Conservation (phyloP, 2,888 invertebrate species). For the Oscheius sp. region DNA sequence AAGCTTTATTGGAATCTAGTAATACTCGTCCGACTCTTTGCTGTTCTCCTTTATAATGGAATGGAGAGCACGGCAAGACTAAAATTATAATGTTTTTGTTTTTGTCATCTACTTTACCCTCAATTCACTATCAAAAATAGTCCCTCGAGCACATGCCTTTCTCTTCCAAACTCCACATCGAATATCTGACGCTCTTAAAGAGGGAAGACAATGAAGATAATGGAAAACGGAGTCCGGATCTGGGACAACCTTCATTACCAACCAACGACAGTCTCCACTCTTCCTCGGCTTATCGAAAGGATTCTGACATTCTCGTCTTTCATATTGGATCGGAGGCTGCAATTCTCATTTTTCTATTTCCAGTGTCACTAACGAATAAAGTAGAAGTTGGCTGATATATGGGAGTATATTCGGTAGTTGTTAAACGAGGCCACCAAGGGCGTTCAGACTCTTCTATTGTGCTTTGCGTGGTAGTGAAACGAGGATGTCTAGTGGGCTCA, state of each 20-base stretch:
- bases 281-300: not conserved
- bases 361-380: not conserved
- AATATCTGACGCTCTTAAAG: not conserved
- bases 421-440: not conserved
- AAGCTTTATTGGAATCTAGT: not conserved
- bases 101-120: not conserved
- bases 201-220: conserved; percentile 12
- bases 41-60: not conserved
- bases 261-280: conserved; percentile 20
- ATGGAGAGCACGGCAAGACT: not conserved
- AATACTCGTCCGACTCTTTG: not conserved
- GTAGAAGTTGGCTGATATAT: too few relatives aligned
- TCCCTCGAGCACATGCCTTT: not conserved
- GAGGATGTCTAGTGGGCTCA: too few relatives aligned
- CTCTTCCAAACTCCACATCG: conserved; percentile 16
- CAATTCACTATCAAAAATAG: not conserved
- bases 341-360: not conserved
- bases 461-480: not conserved
- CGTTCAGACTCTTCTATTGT: not conserved
- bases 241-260: conserved; percentile 7
- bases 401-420: not conserved
- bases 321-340: conserved; percentile 3
- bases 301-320: not conserved
- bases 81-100: not conserved
- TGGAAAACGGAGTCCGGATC: not conserved